Conservation (phyloP, 2,113 vertebrate species). For the Cariama cristata region DNA sequence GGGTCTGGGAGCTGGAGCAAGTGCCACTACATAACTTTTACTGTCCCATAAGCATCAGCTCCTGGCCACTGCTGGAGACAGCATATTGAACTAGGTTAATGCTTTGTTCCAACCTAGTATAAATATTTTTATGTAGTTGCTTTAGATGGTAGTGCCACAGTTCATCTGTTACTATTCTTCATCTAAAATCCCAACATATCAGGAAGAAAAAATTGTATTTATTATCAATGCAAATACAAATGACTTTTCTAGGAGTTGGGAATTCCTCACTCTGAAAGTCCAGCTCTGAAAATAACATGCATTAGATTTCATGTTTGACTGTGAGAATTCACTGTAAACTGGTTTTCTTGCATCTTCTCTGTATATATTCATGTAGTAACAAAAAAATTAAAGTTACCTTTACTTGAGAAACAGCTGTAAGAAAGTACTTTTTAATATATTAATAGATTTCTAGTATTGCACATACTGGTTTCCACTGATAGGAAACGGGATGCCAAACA, state of each 20-base stretch:
- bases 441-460: neutral
- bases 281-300: neutral
- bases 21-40: neutral
- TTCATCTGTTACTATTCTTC: neutral
- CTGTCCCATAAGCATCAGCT: neutral
- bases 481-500: neutral
- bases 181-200: accelerated
- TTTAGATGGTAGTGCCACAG: neutral
- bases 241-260: neutral
- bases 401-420: neutral
- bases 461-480: neutral
- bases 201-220: neutral
- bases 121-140: neutral
- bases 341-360: neutral
- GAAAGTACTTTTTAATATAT: neutral
- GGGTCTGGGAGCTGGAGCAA: neutral
- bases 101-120: neutral
- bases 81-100: neutral
- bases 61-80: neutral
- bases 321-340: neutral
- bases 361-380: neutral
- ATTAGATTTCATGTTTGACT: neutral
- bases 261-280: neutral
- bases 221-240: neutral
- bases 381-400: neutral